Evolutionary conservation across 2,797 vertebrate genomes (phyloP), one percentile per base, ranked within the genome.

Genomic region (Craterocephalus amniculus): DNA sequence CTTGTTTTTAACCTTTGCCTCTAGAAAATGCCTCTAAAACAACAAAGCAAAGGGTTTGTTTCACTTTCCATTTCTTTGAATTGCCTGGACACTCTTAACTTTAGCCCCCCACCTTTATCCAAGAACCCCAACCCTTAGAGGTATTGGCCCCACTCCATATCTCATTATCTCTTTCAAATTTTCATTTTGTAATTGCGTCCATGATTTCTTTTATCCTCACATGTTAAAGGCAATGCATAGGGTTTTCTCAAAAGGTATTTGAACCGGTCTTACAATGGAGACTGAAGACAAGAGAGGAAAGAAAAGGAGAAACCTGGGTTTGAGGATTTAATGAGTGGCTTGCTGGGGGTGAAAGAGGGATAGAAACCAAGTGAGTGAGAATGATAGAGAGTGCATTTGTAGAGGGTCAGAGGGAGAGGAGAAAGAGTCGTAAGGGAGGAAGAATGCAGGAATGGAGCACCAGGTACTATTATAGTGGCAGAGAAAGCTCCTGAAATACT

Each of bases 401-500:
- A 72, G 82, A 81, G 76, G 73, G 79, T 88, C 70, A 73, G 63
- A 74, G 70, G 67, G 71, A 74, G 81, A 84, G 60, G 64, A 70
- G 78, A 77, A 76, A 78, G 78, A 83, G 79, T 66, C 76, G 81
- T 67, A 82, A 76, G 74, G 72, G 77, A 72, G 85, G 81, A 87
- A 88, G 89, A 89, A 89, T 88, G 80, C 86, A 62, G 82, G 86
- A 83, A 83, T 86, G 81, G 95, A 96, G 96, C 95, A 96, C 95
- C 94, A 94, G 96, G 96, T 95, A 95, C 96, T 93, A 97, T 99
- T 98, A 97, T 97, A 92, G 89, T 96, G 95, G 95, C 93, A 95
- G 96, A 96, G 96, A 97, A 97, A 96, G 96, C 97, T 96, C 95
- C 96, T 97, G 96, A 97, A 98, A 98, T 98, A 98, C 96, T 96